These are phyloP conservation scores for Enteromius trimaculatus DNA, from an alignment of 2,797 vertebrate genomes.

Conservation along the genomic window DNA sequence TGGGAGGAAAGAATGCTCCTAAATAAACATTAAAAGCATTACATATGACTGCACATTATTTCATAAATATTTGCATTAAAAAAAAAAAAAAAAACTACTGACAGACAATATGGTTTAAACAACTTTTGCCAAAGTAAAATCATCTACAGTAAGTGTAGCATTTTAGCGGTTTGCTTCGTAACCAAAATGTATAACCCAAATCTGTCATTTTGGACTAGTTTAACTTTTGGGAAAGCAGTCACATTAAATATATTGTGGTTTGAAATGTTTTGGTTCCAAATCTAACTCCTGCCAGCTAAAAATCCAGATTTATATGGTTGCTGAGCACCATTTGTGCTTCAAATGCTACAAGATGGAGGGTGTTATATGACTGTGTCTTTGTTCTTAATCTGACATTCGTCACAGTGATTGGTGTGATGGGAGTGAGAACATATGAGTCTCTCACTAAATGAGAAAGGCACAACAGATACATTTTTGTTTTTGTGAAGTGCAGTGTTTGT, in stretches of 20 bases:
- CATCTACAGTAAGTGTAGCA: background rate
- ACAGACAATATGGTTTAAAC: background rate
- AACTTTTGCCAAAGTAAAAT: background rate
- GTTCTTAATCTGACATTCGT: constrained; percentile 41
- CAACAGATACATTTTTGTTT: constrained; percentile 38
- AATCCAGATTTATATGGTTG: constrained; percentile 17
- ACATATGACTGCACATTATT: background rate
- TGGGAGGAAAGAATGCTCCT: background rate
- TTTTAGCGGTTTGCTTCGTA: background rate
- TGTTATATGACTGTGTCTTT: constrained; percentile 7
- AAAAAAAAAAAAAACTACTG: constrained; percentile 31
- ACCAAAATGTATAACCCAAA: background rate
- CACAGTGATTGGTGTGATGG: constrained; percentile 29
- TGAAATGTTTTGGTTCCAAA: constrained; percentile 7
- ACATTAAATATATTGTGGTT: constrained; percentile 13
- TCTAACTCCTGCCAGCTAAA: background rate
- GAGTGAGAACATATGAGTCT: constrained; percentile 37
- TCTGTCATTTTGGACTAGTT: constrained; percentile 25
- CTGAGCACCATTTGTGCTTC: constrained; percentile 9
- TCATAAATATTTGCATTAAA: background rate
- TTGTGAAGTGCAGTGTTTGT: constrained; percentile 42
- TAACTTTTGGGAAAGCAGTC: constrained; percentile 3
- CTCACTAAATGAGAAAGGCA: constrained; percentile 33
- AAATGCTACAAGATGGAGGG: constrained; percentile 10
- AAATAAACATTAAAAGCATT: background rate